A percentile compares a stretch with the other conserved stretches of the same genome.
phyloP scores from a whole-genome alignment of 2,113 vertebrate species.

The Epinephelus lanceolatus region DNA sequence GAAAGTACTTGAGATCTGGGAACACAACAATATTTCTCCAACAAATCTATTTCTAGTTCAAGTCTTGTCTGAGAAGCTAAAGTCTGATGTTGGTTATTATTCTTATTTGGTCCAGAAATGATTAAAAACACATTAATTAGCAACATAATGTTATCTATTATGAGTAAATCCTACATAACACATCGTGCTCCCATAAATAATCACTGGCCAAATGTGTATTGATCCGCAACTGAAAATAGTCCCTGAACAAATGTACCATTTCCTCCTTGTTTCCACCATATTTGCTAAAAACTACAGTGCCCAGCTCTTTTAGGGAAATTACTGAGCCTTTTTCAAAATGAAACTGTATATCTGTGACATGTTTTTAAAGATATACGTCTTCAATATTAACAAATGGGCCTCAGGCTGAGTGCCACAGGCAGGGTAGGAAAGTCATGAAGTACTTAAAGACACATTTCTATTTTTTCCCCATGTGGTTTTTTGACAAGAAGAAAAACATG shows the following conservation, averaged over 20 bases:
- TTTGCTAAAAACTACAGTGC: too few relatives aligned
- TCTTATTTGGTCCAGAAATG: neutral
- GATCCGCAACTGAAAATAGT: too few relatives aligned
- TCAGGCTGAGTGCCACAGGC: neutral
- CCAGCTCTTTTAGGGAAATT: too few relatives aligned
- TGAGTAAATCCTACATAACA: neutral
- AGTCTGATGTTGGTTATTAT: neutral
- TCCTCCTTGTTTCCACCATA: too few relatives aligned
- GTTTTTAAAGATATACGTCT: neutral
- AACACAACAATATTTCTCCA: neutral
- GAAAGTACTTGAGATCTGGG: neutral
- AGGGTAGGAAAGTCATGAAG: too few relatives aligned
- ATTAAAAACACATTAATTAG: neutral
- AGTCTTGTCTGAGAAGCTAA: neutral
- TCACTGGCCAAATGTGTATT: neutral
- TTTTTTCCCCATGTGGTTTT: neutral
- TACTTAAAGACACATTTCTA: neutral
- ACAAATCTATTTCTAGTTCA: neutral
- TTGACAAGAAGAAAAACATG: neutral
- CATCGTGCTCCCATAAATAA: neutral
- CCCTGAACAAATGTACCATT: too few relatives aligned
- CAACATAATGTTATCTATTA: neutral
- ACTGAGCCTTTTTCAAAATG: too few relatives aligned
- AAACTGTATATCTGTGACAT: neutral
- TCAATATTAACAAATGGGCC: neutral